Conservation (phyloP, 2,113 vertebrate genomes). For the Coracopsis vasa region DNA sequence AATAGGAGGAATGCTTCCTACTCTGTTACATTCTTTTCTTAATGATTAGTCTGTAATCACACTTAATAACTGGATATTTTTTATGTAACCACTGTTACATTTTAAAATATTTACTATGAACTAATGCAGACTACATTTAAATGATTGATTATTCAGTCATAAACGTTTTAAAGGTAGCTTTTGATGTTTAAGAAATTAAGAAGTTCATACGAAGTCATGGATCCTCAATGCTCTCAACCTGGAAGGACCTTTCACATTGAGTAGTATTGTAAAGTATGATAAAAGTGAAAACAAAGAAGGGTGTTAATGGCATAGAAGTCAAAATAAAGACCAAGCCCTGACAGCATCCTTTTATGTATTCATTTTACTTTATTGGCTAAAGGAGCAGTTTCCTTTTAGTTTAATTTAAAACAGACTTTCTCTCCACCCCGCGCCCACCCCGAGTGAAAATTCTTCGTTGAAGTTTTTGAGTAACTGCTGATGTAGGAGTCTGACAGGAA, state of each 20-base stretch:
- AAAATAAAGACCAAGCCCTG: background rate
- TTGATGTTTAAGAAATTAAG: background rate
- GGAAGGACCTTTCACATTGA: background rate
- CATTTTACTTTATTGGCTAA: background rate
- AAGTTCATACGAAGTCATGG: fast-evolving
- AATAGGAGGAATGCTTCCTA: background rate
- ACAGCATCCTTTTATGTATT: background rate
- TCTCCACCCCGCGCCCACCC: background rate
- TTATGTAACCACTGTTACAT: background rate
- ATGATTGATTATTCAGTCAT: background rate
- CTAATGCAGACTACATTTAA: background rate
- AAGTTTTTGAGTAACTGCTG: conserved; percentile 3
- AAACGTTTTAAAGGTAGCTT: background rate
- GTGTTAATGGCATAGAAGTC: background rate
- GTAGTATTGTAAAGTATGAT: background rate
- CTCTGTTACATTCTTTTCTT: background rate
- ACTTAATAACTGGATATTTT: background rate
- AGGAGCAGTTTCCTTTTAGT: background rate
- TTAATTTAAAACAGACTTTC: conserved; percentile 32
- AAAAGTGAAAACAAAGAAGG: background rate
- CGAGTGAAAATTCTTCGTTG: background rate
- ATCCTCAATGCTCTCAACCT: background rate
- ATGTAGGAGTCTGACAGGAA: background rate
- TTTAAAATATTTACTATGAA: background rate
- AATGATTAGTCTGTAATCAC: background rate